These are phyloP conservation scores for Cochlearius cochlearius DNA, from an alignment of 2,113 vertebrate genomes.

Conservation along the genomic window DNA sequence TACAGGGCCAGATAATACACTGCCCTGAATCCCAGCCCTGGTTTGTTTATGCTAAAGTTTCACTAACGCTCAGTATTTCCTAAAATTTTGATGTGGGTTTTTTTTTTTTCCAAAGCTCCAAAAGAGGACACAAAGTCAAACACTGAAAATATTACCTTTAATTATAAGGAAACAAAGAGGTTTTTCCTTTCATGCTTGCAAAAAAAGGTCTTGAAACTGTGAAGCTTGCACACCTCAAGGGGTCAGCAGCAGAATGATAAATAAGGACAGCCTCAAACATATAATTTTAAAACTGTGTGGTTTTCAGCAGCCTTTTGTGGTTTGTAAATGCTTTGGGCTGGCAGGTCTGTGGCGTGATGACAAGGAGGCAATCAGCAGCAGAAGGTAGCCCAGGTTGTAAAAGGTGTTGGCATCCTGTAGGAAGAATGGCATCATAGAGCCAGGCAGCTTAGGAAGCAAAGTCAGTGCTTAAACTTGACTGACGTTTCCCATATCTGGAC, in stretches of 20 bases:
- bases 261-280: neutral
- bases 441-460: neutral
- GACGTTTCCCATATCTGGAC: neutral
- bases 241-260: neutral
- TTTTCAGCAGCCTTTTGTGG: neutral
- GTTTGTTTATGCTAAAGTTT: neutral
- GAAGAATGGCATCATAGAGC: neutral
- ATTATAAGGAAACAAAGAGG: rapidly evolving
- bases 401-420: neutral
- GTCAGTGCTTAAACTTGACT: neutral
- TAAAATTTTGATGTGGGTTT: neutral
- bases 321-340: neutral
- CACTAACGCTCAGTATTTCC: neutral
- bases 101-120: neutral
- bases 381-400: neutral
- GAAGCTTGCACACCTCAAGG: neutral
- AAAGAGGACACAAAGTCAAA: neutral
- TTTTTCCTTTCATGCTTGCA: neutral
- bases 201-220: neutral
- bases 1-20: neutral
- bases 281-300: neutral
- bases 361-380: neutral
- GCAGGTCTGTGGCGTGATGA: neutral
- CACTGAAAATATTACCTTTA: neutral
- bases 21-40: neutral